phyloP scores from a whole-genome alignment of 2,888 invertebrate species.

The Ormyrus nitidulus region DNA sequence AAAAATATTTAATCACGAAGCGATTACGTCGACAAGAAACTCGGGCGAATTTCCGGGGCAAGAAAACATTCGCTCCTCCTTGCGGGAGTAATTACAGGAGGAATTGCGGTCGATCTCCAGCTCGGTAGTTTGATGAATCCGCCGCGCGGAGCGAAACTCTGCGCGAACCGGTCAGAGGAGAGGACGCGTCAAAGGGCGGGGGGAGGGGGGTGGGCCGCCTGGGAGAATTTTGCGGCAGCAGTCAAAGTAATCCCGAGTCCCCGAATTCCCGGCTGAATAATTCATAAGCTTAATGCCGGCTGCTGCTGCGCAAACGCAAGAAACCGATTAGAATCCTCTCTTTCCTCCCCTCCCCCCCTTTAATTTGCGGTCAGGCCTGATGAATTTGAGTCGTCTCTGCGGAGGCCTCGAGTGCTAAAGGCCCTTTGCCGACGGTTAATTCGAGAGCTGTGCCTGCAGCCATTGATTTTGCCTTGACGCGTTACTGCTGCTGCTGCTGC shows the following conservation, averaged over 20 bases:
- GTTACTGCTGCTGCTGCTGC: background rate
- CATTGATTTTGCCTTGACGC: too few relatives aligned
- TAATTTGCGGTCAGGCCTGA: conserved; percentile 4
- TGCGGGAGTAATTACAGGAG: background rate
- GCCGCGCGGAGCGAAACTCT: conserved; percentile 12
- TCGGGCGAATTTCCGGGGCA: background rate
- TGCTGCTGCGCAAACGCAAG: background rate
- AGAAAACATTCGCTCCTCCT: background rate
- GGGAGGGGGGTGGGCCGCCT: background rate
- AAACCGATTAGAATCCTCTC: too few relatives aligned
- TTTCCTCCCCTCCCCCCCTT: too few relatives aligned
- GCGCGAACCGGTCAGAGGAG: background rate
- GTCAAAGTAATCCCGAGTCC: conserved; percentile 38
- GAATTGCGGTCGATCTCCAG: background rate
- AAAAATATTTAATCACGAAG: too few relatives aligned
- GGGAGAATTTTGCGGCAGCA: background rate
- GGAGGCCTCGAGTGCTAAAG: background rate
- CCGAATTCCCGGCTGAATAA: conserved; percentile 47
- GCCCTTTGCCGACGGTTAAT: background rate
- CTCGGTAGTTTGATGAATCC: too few relatives aligned
- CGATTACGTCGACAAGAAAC: too few relatives aligned
- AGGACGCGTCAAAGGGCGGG: background rate
- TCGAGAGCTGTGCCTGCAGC: background rate
- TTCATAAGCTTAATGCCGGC: conserved; percentile 38
- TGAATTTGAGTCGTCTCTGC: background rate